Evolutionary conservation across 2,797 vertebrate species (phyloP).

Genomic region (Sebastiscus tertius): DNA sequence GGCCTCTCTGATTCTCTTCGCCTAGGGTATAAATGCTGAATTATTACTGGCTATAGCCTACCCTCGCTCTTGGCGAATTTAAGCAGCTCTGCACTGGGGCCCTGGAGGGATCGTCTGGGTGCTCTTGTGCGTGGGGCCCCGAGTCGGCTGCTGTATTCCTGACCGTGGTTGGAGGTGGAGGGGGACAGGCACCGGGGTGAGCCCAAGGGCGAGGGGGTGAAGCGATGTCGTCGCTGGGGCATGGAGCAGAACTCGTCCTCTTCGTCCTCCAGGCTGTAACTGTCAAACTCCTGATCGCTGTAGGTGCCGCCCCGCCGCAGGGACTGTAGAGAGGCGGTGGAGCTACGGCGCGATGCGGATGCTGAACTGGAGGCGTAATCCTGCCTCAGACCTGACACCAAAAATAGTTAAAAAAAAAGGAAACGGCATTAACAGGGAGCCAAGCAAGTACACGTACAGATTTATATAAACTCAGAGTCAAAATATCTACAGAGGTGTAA

Average conservation of each 20-base stretch:
- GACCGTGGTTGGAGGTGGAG: constrained; percentile 78
- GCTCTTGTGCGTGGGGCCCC: constrained; percentile 80
- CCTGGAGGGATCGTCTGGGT: constrained; percentile 85
- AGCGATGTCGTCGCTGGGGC: constrained; percentile 83
- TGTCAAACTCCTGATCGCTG: constrained; percentile 94
- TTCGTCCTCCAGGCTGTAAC: constrained; percentile 92
- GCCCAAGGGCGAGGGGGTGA: constrained; percentile 88
- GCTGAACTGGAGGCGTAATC: constrained; percentile 93
- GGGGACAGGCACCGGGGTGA: constrained; percentile 93
- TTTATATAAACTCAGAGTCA: background rate
- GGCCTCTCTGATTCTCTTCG: background rate
- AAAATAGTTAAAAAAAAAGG: constrained; percentile 20
- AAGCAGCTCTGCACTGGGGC: constrained; percentile 86
- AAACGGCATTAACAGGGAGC: background rate
- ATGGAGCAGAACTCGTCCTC: constrained; percentile 86
- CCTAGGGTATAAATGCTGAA: background rate
- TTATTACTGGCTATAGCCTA: constrained; percentile 51
- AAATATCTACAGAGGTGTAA: background rate
- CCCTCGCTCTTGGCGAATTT: constrained; percentile 90
- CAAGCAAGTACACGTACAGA: background rate
- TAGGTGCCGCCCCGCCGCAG: constrained; percentile 88
- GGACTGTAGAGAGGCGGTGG: constrained; percentile 90
- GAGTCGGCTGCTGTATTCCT: constrained; percentile 77
- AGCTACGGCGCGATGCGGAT: constrained; percentile 90
- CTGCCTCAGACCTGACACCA: constrained; percentile 88